Evolutionary conservation across 1,140 invertebrate species (phyloP).

Genomic region (Gonioctena quinquepunctata): DNA sequence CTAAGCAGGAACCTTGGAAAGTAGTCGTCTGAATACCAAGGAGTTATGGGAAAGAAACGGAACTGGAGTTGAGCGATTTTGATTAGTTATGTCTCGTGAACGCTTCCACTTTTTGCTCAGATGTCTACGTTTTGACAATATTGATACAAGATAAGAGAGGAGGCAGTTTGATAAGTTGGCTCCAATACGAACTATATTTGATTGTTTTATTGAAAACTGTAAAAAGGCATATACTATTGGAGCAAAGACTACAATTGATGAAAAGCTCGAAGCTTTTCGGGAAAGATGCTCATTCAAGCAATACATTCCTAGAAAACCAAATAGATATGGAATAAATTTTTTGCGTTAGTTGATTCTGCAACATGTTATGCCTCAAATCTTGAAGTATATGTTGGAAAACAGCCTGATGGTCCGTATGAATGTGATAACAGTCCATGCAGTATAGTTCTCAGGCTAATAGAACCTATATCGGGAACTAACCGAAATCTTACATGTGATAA

Average conservation of each 20-base stretch:
- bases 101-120: neutral
- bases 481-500: slow-evolving; percentile 44
- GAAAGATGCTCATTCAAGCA: neutral
- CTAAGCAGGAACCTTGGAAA: neutral
- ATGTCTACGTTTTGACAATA: neutral
- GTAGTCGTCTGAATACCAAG: neutral
- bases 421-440: slow-evolving; percentile 28
- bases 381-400: slow-evolving; percentile 41
- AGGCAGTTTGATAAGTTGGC: neutral
- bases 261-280: slow-evolving; percentile 1
- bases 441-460: slow-evolving; percentile 42
- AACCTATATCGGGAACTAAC: slow-evolving; percentile 36
- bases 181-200: neutral
- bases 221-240: neutral
- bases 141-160: neutral
- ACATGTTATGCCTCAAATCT: slow-evolving; percentile 39
- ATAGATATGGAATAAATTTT: neutral
- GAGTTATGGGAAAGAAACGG: neutral
- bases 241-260: neutral
- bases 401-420: slow-evolving; percentile 34
- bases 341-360: slow-evolving; percentile 24
- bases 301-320: neutral
- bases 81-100: slow-evolving; percentile 2
- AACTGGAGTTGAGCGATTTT: neutral
- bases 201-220: neutral